A percentile compares a stretch with the other conserved stretches of the same genome.
Evolutionary conservation across 2,888 invertebrate species (phyloP).

Genomic region (Nycteola revayana): DNA sequence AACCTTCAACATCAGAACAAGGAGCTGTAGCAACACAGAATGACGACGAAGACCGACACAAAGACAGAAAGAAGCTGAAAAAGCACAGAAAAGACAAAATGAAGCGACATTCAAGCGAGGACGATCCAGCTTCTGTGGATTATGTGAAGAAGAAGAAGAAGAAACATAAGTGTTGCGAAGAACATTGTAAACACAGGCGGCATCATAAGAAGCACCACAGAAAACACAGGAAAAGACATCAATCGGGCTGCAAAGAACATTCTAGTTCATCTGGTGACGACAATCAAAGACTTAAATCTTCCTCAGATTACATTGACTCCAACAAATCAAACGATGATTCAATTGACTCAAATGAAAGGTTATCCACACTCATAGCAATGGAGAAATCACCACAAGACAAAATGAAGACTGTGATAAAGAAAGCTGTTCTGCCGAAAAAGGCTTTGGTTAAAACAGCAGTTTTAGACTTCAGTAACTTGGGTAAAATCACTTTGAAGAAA

Average conservation of each 20-base stretch:
- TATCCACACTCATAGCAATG: slow-evolving; percentile 62
- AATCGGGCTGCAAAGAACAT: slow-evolving; percentile 74
- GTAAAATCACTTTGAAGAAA: slow-evolving; percentile 52
- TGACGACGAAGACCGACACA: slow-evolving; percentile 76
- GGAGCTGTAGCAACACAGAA: slow-evolving; percentile 33
- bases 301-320: slow-evolving; percentile 66
- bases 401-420: slow-evolving; percentile 72
- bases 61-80: slow-evolving; percentile 85
- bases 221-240: slow-evolving; percentile 90
- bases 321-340: slow-evolving; percentile 75
- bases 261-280: slow-evolving; percentile 79
- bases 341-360: slow-evolving; percentile 59
- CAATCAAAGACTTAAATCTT: slow-evolving; percentile 62
- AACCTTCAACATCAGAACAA: slow-evolving; percentile 36
- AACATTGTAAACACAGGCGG: slow-evolving; percentile 86
- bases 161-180: slow-evolving; percentile 86
- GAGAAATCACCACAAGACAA: slow-evolving; percentile 67
- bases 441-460: slow-evolving; percentile 65
- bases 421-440: slow-evolving; percentile 63
- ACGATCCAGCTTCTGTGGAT: slow-evolving; percentile 59
- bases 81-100: slow-evolving; percentile 86
- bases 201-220: slow-evolving; percentile 91
- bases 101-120: slow-evolving; percentile 68
- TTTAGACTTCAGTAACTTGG: slow-evolving; percentile 63
- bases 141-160: slow-evolving; percentile 85